Conservation (phyloP, 23 tunicate genomes). For the Diplosoma virens region DNA sequence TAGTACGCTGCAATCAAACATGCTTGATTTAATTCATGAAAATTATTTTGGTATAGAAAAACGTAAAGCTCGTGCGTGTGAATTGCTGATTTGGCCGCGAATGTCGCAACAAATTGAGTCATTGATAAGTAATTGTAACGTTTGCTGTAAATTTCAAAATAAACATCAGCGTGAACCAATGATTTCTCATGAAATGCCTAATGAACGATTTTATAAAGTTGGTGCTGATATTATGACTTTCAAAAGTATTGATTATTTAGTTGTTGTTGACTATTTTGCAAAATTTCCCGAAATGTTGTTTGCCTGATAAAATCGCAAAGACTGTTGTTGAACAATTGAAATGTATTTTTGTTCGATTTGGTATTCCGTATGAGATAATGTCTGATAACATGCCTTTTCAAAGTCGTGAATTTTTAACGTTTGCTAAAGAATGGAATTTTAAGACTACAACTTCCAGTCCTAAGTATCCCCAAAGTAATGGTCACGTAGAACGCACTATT, state of each 20-base stretch:
- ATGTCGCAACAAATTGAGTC: conserved; percentile 33
- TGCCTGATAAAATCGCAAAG: conserved; percentile 30
- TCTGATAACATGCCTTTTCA: conserved; percentile 39
- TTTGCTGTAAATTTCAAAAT: conserved; percentile 23
- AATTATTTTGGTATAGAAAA: conserved; percentile 46
- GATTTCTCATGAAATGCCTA: conserved; percentile 37
- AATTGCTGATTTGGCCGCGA: conserved; percentile 40
- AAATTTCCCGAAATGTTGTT: conserved; percentile 40
- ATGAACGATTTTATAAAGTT: conserved; percentile 23
- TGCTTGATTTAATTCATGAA: conserved; percentile 42
- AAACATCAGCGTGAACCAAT: conserved; percentile 27
- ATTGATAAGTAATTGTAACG: neutral
- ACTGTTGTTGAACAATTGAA: conserved; percentile 17
- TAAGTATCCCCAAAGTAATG: conserved; percentile 25
- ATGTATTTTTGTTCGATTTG: conserved; percentile 29
- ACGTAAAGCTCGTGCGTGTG: conserved; percentile 47
- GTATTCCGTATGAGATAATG: conserved; percentile 24
- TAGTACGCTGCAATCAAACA: neutral
- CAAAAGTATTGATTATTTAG: conserved; percentile 23
- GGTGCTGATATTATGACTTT: conserved; percentile 45
- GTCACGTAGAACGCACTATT: conserved; percentile 24
- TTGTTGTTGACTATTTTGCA: conserved; percentile 39
- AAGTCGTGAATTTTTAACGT: conserved; percentile 10
- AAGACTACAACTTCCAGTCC: conserved; percentile 32
- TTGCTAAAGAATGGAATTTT: conserved; percentile 14